Base-by-base conservation (phyloP, 2,797 vertebrate genomes). In the Rhyacichthys aspro region DNA sequence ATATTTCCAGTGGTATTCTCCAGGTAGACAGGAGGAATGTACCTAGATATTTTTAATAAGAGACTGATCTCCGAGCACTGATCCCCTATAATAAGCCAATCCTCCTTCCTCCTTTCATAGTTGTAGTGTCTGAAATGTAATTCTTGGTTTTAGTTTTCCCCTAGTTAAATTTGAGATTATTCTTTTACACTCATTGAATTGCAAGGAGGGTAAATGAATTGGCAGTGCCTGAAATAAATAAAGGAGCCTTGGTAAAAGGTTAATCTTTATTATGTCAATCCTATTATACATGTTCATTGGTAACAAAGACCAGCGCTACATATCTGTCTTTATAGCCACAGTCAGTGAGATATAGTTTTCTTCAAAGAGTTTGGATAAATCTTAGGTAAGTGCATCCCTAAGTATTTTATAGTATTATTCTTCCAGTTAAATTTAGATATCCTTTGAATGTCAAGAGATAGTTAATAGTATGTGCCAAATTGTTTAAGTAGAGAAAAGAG, bases 371-470 rank as follows among this genome's bases (percentile, higher is more conserved):
- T 33, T 50, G 9, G 33, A 37, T 8, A 53, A 18, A 11, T 53
- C 50, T 54, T 54, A 23, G 50, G 37, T 41, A 54, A 42, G n/a
- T 11, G 37, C 7, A 54, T 42, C 14, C 38, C 38, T n/a, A 42
- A 39, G 19, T 54, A 42, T 38, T 54, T 54, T 5, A 54, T 28
- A 5, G 1, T 9, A 1, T 14, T 23, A n/a, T 23, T 28, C 7
- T 42, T 15, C 12, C 14, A 39, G 5, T 53, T 38, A 8, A 53
- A 41, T 3, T 41, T 14, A 4, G 36, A 18, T 2, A 8, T 19
- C n/a, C 28, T 54, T n/a, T 14, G 3, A 0, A 15, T 54, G 7
- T 41, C 9, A 3, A 0, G 0, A 1, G 1, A 2, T 34, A 12
- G 28, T 28, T 4, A 1, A n/a, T 47, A 47, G 2, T 55, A 16